phyloP scores from a whole-genome alignment of 2,113 vertebrate genomes.

The Phainopepla nitens region DNA sequence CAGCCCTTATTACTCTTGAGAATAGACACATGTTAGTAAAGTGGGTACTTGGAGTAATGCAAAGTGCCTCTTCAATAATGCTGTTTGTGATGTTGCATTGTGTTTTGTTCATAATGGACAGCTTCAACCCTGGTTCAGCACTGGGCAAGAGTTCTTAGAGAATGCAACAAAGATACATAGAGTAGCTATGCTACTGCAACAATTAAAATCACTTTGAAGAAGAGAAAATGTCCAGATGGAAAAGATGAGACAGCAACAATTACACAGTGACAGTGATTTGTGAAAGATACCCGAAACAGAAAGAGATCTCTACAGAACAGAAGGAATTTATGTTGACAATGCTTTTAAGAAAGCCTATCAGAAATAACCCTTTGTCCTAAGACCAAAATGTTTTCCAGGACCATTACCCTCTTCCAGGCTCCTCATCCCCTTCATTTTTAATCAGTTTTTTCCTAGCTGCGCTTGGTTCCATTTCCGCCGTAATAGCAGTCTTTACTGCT shows the following conservation, averaged over 20 bases:
- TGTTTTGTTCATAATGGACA: not conserved
- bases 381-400: not conserved
- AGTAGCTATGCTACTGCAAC: not conserved
- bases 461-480: not conserved
- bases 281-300: not conserved
- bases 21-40: not conserved
- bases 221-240: not conserved
- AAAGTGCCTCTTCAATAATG: not conserved
- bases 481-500: not conserved
- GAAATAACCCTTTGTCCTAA: not conserved
- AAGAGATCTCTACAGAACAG: not conserved
- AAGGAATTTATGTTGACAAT: not conserved
- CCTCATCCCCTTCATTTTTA: constrained; percentile 24
- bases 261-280: not conserved
- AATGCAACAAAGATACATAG: not conserved
- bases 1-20: not conserved
- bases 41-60: not conserved
- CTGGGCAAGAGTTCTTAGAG: not conserved
- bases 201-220: not conserved
- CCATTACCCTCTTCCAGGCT: not conserved
- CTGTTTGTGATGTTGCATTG: not conserved
- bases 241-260: not conserved
- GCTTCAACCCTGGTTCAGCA: not conserved
- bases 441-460: not conserved
- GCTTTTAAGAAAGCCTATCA: constrained; percentile 15